A percentile compares a stretch with the other conserved stretches of the same genome.
Conservation (phyloP, 1,140 invertebrate species). For the Phthorimaea operculella region DNA sequence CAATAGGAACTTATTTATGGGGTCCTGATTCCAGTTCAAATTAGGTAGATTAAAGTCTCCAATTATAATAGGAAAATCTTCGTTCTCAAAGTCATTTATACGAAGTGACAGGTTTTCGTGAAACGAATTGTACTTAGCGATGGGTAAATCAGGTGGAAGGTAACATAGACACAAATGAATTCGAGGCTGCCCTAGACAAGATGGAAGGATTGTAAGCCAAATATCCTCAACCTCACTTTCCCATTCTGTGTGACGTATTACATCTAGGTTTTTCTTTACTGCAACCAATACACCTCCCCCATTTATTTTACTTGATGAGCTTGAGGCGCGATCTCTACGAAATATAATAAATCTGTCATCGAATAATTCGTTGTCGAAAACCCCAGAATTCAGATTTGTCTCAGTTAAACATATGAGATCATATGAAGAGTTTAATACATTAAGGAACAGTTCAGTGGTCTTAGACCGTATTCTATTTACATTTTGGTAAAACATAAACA, state of each 20-base stretch:
- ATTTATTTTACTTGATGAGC: background rate
- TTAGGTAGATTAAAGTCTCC: constrained; percentile 1
- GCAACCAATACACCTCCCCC: constrained; percentile 8
- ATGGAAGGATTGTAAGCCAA: background rate
- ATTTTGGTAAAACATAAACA: constrained; percentile 5
- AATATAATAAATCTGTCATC: constrained; percentile 8
- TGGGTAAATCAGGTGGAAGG: background rate
- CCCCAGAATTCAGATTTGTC: background rate
- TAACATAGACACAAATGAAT: constrained; percentile 4
- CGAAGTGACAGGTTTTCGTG: background rate
- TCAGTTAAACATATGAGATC: constrained; percentile 9
- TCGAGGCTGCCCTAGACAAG: background rate
- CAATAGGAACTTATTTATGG: background rate
- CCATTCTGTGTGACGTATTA: background rate
- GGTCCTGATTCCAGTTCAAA: background rate
- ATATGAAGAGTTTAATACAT: background rate
- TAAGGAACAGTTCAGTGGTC: background rate
- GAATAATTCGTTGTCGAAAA: constrained; percentile 6
- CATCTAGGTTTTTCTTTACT: constrained; percentile 2
- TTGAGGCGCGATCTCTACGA: constrained; percentile 2
- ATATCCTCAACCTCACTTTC: constrained; percentile 4
- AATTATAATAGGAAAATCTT: background rate
- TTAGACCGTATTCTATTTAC: constrained; percentile 4
- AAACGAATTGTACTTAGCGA: background rate
- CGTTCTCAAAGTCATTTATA: background rate